Base-by-base conservation (phyloP, 2,888 invertebrate genomes). In the Dicycla oo region DNA sequence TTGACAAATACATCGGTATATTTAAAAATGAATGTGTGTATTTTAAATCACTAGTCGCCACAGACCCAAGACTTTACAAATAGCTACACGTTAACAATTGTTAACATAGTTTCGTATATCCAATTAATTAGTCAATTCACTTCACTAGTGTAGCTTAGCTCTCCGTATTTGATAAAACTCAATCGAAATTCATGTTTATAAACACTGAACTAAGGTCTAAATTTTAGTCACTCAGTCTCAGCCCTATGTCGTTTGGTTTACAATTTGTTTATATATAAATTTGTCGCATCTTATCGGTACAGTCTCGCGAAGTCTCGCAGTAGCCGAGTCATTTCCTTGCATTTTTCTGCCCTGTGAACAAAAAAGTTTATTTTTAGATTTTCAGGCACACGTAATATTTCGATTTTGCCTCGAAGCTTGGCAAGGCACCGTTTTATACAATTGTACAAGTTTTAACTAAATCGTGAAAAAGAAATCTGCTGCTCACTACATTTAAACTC, bases 271-370 rank as follows among this genome's bases (percentile, higher is more conserved):
- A 58, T 54, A 68, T 40, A 74, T 83, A 70, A 67, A 47, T 73
- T 26, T 70, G 65, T 45, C 45, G 53, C 51, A 54, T 71, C 81
- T 97, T 97, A 99, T 97, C 98, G 98, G 94, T 98, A 99, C 67
- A 99, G 97, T 86, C 98, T 97, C 66, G 98, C 97, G 92, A 99
- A 98, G 90, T 98, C 98, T 90, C 98, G 97, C 64, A 99, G 95
- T 73, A 98, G 97, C 88, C 97, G 96, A 8, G 98, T 97, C 87
- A 98, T 97, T 78, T 97, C 97, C 93, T 98, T 98, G 78, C 97
- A 96, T 89, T 97, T 97, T 78, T 98, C 97, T 68, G 98, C 97
- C 91, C 98, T 97, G 96, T 78, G 97, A 97, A 69, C 58, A 72
- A 74, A 11, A 61, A 57, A 67, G 45, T 5, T n/a, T n/a, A n/a